Evolutionary conservation across 2,113 vertebrate species (phyloP), one percentile per base, ranked within the genome.

Genomic region (Phalacrocorax pelagicus): DNA sequence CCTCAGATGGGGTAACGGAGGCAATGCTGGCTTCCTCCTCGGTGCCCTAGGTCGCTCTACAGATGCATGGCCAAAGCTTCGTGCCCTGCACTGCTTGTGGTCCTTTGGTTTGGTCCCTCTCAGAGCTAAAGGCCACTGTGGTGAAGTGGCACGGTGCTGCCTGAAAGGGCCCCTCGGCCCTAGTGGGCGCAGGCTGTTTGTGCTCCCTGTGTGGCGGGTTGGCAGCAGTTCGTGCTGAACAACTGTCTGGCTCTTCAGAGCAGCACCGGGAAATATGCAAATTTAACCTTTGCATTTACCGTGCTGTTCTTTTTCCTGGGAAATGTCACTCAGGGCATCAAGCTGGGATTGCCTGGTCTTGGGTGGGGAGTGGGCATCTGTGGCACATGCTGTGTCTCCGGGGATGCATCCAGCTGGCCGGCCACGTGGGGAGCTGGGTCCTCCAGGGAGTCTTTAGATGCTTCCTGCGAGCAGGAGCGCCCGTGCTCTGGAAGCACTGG

Each of bases 201-300:
- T 81, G 73, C 38, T 70, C 38, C 46, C 55, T 0, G 2, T 44
- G 75, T 30, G 44, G 80, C 58, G 54, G 55, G 47, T 32, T 85
- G 92, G 62, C 71, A 91, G 77, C 47, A 30, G 24, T 2, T 86
- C 70, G 18, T 84, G 75, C 91, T 15, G 20, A 34, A 15, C 42
- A 9, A 10, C 26, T 40, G 85, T 18, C 84, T 81, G 71, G 22
- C 46, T 92, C 91, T 62, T 73, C 38, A 57, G 52, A 94, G 79
- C 67, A 69, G 54, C 69, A 29, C 67, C 1, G 0, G 82, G 74
- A 77, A 95, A 96, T 90, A 95, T 96, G 95, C 89, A 97, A 86
- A 96, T 93, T 61, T 95, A 96, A 96, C 96, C 94, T 97, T 97
- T 97, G 73, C 29, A 29, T 96, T 95, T 44, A 63, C 75, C 8